A percentile compares a stretch with the other conserved stretches of the same genome.
phyloP scores from a whole-genome alignment of 1,140 invertebrate genomes.

The Stegodyphus dumicola region DNA sequence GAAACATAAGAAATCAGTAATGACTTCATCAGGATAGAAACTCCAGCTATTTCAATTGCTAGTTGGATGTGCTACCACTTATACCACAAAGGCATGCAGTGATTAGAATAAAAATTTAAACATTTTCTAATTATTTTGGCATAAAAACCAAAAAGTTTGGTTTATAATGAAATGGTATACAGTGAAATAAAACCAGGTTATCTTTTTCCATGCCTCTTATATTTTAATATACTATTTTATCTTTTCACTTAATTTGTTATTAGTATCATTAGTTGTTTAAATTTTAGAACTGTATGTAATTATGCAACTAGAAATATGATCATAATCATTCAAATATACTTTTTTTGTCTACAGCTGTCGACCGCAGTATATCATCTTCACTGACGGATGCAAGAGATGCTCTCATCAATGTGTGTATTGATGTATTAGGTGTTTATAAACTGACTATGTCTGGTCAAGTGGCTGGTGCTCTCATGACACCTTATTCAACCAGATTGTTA shows the following conservation, averaged over 20 bases:
- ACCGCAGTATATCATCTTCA: conserved; percentile 86
- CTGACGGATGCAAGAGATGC: conserved; percentile 95
- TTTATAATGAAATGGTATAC: too few species aligned
- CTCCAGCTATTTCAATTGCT: too few species aligned
- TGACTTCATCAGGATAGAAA: too few species aligned
- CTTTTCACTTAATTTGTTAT: not conserved
- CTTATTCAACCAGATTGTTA: conserved; percentile 80
- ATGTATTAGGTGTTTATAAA: conserved; percentile 87
- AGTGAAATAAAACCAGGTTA: too few species aligned
- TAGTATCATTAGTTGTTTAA: not conserved
- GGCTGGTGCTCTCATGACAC: conserved; percentile 77
- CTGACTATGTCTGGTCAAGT: conserved; percentile 66
- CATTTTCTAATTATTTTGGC: too few species aligned
- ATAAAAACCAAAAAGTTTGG: too few species aligned
- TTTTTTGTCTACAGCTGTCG: conserved; percentile 79
- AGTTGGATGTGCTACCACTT: too few species aligned
- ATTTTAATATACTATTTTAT: not conserved
- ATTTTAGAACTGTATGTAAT: not conserved
- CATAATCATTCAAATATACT: not conserved
- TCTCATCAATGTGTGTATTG: conserved; percentile 93
- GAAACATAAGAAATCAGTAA: too few species aligned
- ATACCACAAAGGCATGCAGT: too few species aligned
- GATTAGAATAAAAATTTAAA: too few species aligned
- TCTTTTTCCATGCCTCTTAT: too few species aligned
- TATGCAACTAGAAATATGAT: too few species aligned